phyloP scores from a whole-genome alignment of 2,888 invertebrate genomes.

The Miltochrista miniata region DNA sequence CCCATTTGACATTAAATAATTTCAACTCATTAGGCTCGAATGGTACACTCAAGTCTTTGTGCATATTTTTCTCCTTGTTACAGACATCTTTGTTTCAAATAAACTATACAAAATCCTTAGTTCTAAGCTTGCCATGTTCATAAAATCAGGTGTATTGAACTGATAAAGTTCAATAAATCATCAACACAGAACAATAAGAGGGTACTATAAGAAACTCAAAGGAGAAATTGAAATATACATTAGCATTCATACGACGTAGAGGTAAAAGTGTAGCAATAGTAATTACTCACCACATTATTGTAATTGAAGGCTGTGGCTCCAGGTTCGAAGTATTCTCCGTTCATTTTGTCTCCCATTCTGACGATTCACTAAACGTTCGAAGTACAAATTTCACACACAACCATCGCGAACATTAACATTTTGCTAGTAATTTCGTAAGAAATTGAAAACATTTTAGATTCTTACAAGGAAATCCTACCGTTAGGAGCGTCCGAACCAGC shows the following conservation, averaged over 20 bases:
- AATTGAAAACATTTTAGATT: constrained; percentile 30
- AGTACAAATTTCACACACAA: constrained; percentile 47
- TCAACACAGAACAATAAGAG: neutral
- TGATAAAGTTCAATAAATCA: too few relatives aligned
- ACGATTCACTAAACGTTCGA: constrained; percentile 46
- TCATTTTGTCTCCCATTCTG: constrained; percentile 75
- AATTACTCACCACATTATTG: constrained; percentile 76
- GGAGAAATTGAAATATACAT: constrained; percentile 6
- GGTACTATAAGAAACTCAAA: constrained; percentile 2
- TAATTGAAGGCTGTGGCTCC: constrained; percentile 75
- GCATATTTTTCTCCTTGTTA: constrained; percentile 1
- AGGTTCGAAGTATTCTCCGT: constrained; percentile 71
- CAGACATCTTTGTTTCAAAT: constrained; percentile 31
- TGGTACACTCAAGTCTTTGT: neutral
- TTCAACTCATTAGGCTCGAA: constrained; percentile 12
- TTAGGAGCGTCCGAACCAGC: constrained; percentile 70
- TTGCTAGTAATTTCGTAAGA: constrained; percentile 17
- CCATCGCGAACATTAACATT: constrained; percentile 41
- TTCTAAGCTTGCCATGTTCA: constrained; percentile 10
- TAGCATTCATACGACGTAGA: constrained; percentile 8
- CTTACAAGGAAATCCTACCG: constrained; percentile 42
- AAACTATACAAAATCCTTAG: constrained; percentile 26
- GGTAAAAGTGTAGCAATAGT: constrained; percentile 40
- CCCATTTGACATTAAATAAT: neutral
- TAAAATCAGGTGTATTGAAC: neutral